Conservation (phyloP, 2,113 vertebrate genomes). For the Podocnemis expansa region DNA sequence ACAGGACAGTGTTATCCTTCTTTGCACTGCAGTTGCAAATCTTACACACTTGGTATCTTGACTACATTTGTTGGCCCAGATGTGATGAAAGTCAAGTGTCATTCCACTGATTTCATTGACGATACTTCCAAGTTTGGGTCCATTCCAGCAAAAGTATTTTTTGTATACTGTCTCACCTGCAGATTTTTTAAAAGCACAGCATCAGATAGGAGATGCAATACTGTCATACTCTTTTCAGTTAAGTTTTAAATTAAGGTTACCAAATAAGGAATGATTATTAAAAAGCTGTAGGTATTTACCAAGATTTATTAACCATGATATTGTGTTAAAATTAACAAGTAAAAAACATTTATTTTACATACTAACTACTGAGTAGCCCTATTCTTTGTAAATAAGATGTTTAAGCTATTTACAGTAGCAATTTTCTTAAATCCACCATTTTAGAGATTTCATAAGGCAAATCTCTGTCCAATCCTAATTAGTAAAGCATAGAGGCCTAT, state of each 20-base stretch:
- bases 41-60: neutral
- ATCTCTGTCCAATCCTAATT: neutral
- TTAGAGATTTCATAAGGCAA: neutral
- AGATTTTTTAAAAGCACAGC: neutral
- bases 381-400: neutral
- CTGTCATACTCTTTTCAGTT: neutral
- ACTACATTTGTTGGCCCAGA: neutral
- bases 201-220: neutral
- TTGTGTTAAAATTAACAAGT: neutral
- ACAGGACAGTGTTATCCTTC: neutral
- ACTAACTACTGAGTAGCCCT: neutral
- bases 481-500: neutral
- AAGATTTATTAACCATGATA: neutral
- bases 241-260: neutral
- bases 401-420: neutral
- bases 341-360: neutral
- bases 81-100: neutral
- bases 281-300: neutral
- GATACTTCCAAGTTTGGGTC: neutral
- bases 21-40: neutral
- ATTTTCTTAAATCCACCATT: neutral
- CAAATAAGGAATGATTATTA: neutral
- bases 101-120: neutral
- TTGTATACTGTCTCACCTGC: neutral
- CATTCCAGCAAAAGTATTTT: neutral